Conservation (phyloP, 2,888 invertebrate species). For the Andrena hattorfiana region DNA sequence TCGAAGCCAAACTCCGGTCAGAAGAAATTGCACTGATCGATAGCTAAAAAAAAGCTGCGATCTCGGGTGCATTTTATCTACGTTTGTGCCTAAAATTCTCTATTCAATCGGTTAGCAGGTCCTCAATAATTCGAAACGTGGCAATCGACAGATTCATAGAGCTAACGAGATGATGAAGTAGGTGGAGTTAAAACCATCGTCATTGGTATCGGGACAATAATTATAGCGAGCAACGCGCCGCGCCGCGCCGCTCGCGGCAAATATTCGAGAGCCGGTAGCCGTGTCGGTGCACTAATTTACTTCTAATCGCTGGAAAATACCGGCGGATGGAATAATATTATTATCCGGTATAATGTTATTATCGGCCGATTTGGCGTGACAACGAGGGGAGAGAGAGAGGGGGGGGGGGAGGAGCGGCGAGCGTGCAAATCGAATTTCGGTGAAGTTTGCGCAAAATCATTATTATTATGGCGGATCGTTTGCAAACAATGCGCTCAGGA, state of each 20-base stretch:
- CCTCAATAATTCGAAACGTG: neutral
- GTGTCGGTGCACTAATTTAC: constrained; percentile 50
- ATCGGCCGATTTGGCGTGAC: constrained; percentile 46
- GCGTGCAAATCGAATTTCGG: constrained; percentile 49
- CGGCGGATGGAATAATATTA: constrained; percentile 62
- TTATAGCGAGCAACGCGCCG: constrained; percentile 35
- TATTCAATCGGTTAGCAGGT: neutral
- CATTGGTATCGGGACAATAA: constrained; percentile 38
- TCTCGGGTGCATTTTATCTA: too few species aligned
- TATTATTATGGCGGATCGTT: constrained; percentile 59
- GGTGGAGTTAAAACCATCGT: constrained; percentile 46
- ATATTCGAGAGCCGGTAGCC: constrained; percentile 31
- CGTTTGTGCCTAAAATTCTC: too few species aligned
- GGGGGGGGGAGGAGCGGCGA: too few species aligned
- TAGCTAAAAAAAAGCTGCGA: too few species aligned
- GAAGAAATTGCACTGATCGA: too few species aligned
- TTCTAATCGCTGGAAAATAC: constrained; percentile 61
- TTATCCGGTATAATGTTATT: constrained; percentile 62
- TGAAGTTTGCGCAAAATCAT: constrained; percentile 63
- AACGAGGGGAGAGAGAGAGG: neutral
- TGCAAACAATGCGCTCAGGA: constrained; percentile 61
- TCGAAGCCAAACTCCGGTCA: neutral
- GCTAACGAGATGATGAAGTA: constrained; percentile 43
- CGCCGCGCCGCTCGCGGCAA: constrained; percentile 27
- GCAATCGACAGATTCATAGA: constrained; percentile 33